phyloP scores from a whole-genome alignment of 2,888 invertebrate genomes.

The Drosophila recens region DNA sequence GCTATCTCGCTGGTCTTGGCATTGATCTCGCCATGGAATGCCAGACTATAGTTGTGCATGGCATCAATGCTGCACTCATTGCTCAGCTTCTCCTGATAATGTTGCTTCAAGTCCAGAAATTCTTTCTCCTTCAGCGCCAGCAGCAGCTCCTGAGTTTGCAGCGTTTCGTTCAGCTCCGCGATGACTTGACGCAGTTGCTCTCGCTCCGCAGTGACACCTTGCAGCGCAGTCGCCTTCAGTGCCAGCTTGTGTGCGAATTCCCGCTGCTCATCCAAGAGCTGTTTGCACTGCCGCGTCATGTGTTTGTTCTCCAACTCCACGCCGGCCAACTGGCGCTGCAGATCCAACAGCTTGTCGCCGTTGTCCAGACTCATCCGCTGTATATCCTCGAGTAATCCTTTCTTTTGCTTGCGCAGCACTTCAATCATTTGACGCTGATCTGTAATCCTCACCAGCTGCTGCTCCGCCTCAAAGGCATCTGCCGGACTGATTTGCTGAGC shows the following conservation, averaged over 20 bases:
- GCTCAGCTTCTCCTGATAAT: slow-evolving; percentile 68
- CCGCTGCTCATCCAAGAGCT: slow-evolving; percentile 71
- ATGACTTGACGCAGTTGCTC: slow-evolving; percentile 71
- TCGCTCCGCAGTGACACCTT: slow-evolving; percentile 59
- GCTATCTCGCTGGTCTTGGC: slow-evolving; percentile 76
- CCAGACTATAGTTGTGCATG: slow-evolving; percentile 77
- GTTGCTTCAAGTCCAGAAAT: slow-evolving; percentile 66
- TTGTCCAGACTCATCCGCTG: slow-evolving; percentile 73
- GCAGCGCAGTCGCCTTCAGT: slow-evolving; percentile 51
- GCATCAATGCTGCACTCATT: slow-evolving; percentile 70
- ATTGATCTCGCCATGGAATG: slow-evolving; percentile 74
- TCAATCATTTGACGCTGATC: slow-evolving; percentile 82
- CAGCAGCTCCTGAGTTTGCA: slow-evolving; percentile 65
- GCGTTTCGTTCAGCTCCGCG: slow-evolving; percentile 65
- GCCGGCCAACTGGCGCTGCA: slow-evolving; percentile 75
- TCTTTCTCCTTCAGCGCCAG: slow-evolving; percentile 72
- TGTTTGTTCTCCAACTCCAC: slow-evolving; percentile 82
- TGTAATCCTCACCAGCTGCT: slow-evolving; percentile 68
- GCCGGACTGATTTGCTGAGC: background rate
- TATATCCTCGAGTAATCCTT: slow-evolving; percentile 77
- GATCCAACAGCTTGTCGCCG: slow-evolving; percentile 73
- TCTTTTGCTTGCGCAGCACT: slow-evolving; percentile 83
- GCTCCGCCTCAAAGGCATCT: slow-evolving; percentile 71
- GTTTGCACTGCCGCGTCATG: slow-evolving; percentile 79
- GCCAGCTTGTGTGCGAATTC: slow-evolving; percentile 66